These are phyloP conservation scores for Pogonus chalceus DNA, from an alignment of 1,140 invertebrate genomes.

Conservation along the genomic window DNA sequence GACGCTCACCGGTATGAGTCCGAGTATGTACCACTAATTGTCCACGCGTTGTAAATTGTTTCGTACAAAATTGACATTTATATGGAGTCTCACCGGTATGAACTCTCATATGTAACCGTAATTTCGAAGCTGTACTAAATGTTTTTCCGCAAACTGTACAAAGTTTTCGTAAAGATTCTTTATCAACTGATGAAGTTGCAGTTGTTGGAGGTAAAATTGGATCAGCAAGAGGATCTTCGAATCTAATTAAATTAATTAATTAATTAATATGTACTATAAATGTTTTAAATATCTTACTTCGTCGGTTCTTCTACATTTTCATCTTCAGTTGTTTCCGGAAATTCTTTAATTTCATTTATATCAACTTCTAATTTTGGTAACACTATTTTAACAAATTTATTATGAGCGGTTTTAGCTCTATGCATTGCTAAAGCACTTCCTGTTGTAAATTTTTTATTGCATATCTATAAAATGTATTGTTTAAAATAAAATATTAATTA, in stretches of 20 bases:
- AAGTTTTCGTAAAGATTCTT: constrained; percentile 5
- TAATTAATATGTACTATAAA: no score
- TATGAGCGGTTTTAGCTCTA: background rate
- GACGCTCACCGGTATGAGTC: constrained; percentile 27
- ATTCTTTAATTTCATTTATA: no score
- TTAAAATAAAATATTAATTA: background rate
- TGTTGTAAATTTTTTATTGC: background rate
- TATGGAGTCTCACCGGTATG: constrained; percentile 30
- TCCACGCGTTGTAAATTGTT: constrained; percentile 10
- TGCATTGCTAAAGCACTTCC: background rate
- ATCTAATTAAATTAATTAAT: no score
- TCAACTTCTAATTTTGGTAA: background rate
- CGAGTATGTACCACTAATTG: constrained; percentile 16
- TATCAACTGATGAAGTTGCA: background rate
- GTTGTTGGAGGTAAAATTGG: no score
- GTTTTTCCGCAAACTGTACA: constrained; percentile 19
- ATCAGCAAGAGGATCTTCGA: no score
- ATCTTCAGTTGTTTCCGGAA: constrained; percentile 11
- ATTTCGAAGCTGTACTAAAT: constrained; percentile 16
- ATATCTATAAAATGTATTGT: no score
- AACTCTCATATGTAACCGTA: constrained; percentile 32
- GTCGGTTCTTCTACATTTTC: constrained; percentile 9
- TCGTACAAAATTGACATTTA: constrained; percentile 17
- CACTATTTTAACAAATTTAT: background rate
- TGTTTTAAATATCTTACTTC: background rate